Percentiles rank a stretch among this genome's conserved stretches.
These are phyloP conservation scores for Polymixis flavicincta DNA, from an alignment of 2,888 invertebrate species.

Conservation along the genomic window DNA sequence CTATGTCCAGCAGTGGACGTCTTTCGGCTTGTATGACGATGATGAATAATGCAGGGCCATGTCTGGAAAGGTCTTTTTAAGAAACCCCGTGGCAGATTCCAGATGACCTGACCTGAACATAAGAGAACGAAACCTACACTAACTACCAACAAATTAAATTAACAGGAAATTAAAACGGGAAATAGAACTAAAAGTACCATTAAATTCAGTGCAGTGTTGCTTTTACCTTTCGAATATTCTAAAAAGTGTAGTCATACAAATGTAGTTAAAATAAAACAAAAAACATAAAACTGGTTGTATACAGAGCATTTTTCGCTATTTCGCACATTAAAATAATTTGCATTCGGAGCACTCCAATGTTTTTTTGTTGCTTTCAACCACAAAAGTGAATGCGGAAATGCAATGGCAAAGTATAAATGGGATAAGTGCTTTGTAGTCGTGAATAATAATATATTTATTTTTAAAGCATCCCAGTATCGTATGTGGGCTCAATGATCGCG, in stretches of 20 bases:
- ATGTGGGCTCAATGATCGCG: no score
- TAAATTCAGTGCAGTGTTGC: not conserved
- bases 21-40: no score
- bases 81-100: no score
- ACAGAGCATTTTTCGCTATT: not conserved
- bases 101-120: no score
- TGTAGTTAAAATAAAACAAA: slow-evolving; percentile 27
- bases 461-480: no score
- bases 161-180: no score
- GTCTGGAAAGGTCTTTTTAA: no score
- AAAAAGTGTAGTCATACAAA: slow-evolving; percentile 27
- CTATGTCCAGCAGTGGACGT: no score
- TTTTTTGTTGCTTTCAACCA: slow-evolving; percentile 26
- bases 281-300: slow-evolving; percentile 10
- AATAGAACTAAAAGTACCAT: not conserved
- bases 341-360: slow-evolving; percentile 26
- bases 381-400: slow-evolving; percentile 17
- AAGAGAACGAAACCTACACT: no score
- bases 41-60: no score
- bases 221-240: not conserved
- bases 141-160: no score
- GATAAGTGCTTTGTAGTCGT: not conserved
- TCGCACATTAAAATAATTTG: slow-evolving; percentile 40
- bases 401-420: slow-evolving; percentile 28
- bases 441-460: not conserved